Evolutionary conservation across 2,113 vertebrate genomes (phyloP).

Genomic region (Colinus virginianus): DNA sequence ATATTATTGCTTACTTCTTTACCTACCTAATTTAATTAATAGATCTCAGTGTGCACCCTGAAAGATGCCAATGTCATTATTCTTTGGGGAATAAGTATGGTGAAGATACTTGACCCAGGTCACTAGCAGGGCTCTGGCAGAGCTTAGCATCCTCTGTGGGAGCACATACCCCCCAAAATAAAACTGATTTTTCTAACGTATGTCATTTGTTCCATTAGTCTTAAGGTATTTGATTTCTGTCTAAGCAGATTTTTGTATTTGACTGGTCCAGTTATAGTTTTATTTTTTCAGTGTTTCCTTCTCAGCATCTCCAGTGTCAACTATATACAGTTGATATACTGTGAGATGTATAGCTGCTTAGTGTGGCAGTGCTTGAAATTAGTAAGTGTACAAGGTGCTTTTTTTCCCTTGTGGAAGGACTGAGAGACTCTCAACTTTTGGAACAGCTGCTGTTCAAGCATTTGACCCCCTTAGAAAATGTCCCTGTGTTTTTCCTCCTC

Average conservation of each 20-base stretch:
- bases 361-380: not conserved
- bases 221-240: not conserved
- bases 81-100: not conserved
- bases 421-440: not conserved
- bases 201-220: not conserved
- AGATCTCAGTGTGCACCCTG: not conserved
- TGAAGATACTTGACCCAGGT: not conserved
- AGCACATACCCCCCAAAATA: not conserved
- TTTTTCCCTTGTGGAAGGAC: not conserved
- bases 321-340: not conserved
- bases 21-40: not conserved
- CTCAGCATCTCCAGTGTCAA: not conserved
- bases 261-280: not conserved
- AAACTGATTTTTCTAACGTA: not conserved
- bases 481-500: not conserved
- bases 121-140: not conserved
- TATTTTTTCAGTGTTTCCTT: not conserved
- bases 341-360: not conserved
- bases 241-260: not conserved
- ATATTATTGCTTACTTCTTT: not conserved
- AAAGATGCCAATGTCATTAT: not conserved
- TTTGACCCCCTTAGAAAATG: conserved; percentile 1
- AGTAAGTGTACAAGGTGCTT: not conserved
- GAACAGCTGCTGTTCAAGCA: not conserved
- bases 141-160: not conserved